Percentiles rank a stretch among this genome's conserved stretches.
phyloP scores from a whole-genome alignment of 2,888 invertebrate genomes.

The Sicus ferrugineus region DNA sequence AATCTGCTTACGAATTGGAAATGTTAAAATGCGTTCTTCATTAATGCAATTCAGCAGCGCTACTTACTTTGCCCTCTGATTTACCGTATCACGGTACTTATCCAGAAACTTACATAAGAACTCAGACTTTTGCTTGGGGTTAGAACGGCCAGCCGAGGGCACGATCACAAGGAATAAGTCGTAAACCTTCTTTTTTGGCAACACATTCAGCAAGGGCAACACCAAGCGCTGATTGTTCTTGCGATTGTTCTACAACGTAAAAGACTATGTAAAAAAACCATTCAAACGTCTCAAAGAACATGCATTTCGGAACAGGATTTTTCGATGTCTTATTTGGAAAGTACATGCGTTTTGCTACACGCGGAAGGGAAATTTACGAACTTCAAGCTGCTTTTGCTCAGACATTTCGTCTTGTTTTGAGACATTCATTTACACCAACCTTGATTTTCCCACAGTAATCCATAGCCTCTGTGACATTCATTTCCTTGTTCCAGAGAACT shows the following conservation, averaged over 20 bases:
- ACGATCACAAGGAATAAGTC: conserved; percentile 60
- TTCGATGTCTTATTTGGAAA: too few species aligned
- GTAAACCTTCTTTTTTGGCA: conserved; percentile 46
- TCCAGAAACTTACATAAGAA: conserved; percentile 47
- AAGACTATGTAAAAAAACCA: too few species aligned
- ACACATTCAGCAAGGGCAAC: conserved; percentile 49
- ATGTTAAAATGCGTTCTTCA: neutral
- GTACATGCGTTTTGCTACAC: too few species aligned
- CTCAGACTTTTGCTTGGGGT: conserved; percentile 51
- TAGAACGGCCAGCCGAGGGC: conserved; percentile 57
- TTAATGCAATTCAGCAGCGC: too few species aligned
- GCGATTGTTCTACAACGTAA: conserved; percentile 43
- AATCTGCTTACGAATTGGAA: conserved; percentile 45
- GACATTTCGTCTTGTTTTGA: neutral
- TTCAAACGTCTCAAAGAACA: too few species aligned
- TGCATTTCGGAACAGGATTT: too few species aligned
- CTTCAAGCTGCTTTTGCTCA: too few species aligned
- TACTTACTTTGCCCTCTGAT: conserved; percentile 57
- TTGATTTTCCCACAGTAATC: conserved; percentile 35
- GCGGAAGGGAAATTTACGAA: too few species aligned
- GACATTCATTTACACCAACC: conserved; percentile 34
- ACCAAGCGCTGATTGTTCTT: conserved; percentile 52
- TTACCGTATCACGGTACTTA: conserved; percentile 53
- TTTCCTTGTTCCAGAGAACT: conserved; percentile 50
- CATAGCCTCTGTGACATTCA: conserved; percentile 47